phyloP scores from a whole-genome alignment of 1,140 invertebrate genomes.

The Bombus waltoni region DNA sequence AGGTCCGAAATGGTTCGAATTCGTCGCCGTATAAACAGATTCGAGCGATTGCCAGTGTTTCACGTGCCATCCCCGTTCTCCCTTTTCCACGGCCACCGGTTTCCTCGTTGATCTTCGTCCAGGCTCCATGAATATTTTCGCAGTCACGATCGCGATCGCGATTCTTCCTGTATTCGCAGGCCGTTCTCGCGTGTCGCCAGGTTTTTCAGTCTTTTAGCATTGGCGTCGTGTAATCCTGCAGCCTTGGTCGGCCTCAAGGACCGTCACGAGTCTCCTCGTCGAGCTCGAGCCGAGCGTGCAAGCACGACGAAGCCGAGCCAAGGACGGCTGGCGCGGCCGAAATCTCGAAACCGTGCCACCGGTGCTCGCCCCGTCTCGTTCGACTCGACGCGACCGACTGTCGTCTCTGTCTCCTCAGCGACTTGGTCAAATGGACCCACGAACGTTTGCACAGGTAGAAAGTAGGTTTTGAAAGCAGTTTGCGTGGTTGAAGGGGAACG shows the following conservation, averaged over 20 bases:
- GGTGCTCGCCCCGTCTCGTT: not conserved
- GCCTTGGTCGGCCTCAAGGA: constrained; percentile 50
- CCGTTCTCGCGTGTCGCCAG: constrained; percentile 8
- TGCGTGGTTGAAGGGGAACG: not conserved
- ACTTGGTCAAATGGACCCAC: not conserved
- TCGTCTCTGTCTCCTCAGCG: not conserved
- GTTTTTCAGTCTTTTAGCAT: constrained; percentile 31
- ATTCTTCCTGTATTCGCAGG: constrained; percentile 22
- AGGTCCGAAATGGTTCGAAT: too few relatives aligned
- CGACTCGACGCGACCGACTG: not conserved
- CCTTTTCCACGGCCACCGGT: not conserved
- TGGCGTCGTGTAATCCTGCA: constrained; percentile 51
- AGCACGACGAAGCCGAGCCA: constrained; percentile 47
- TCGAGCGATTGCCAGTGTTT: too few relatives aligned
- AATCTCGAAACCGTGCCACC: constrained; percentile 43
- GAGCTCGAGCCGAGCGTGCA: not conserved
- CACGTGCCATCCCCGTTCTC: rapidly evolving
- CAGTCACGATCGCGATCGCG: not conserved
- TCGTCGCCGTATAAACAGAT: too few relatives aligned
- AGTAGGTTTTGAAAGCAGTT: not conserved
- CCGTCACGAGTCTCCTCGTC: not conserved
- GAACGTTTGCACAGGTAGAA: not conserved
- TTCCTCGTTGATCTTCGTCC: not conserved
- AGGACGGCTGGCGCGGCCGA: constrained; percentile 59
- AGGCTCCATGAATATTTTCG: not conserved